A percentile compares a stretch with the other conserved stretches of the same genome.
phyloP scores from a whole-genome alignment of 2,888 invertebrate genomes.

The Mythimna loreyi region DNA sequence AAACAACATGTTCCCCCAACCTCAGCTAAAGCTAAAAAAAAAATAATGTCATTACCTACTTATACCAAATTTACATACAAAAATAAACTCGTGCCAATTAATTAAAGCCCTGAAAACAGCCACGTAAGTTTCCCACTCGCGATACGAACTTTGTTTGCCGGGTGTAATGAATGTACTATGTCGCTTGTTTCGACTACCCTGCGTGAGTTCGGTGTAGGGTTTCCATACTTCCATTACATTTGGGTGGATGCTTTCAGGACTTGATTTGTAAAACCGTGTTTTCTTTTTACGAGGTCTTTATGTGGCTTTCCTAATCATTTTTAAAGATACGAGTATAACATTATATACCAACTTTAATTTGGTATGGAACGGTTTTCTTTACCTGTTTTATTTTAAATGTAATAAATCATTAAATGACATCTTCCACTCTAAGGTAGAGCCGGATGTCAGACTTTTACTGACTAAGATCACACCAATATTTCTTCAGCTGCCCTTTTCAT shows the following conservation, averaged over 20 bases:
- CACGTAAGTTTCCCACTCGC: slow-evolving; percentile 70
- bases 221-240: slow-evolving; percentile 46
- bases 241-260: slow-evolving; percentile 11
- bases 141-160: slow-evolving; percentile 74
- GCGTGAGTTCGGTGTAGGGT: slow-evolving; percentile 55
- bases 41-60: slow-evolving; percentile 32
- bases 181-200: slow-evolving; percentile 69
- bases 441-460: too few species aligned
- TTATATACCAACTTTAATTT: too few species aligned
- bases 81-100: slow-evolving; percentile 63
- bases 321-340: too few species aligned
- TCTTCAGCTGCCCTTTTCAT: too few species aligned
- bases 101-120: slow-evolving; percentile 60
- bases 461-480: too few species aligned
- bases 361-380: too few species aligned
- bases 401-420: too few species aligned
- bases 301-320: neutral
- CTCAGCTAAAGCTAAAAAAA: slow-evolving; percentile 20
- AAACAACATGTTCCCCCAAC: neutral
- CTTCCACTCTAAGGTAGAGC: too few species aligned
- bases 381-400: too few species aligned
- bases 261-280: neutral
- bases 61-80: slow-evolving; percentile 24
- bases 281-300: neutral
- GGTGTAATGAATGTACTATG: slow-evolving; percentile 77